phyloP scores from a whole-genome alignment of 2,888 invertebrate species.

The Podabrus alpinus region DNA sequence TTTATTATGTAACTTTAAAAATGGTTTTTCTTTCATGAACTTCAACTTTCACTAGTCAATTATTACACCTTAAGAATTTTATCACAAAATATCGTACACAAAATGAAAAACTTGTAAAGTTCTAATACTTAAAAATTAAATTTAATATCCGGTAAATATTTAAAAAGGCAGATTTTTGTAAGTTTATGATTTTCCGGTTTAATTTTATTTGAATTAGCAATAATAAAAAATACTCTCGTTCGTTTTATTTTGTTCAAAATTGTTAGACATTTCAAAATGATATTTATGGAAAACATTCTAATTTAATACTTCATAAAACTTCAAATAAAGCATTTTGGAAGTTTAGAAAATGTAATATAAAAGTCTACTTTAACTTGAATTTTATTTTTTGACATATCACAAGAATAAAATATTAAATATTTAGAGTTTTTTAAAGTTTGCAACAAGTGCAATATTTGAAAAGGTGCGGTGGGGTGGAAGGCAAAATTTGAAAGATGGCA shows the following conservation, averaged over 20 bases:
- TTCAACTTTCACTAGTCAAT: no score
- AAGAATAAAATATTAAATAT: not conserved
- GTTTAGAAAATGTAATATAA: not conserved
- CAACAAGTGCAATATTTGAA: not conserved
- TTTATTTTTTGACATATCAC: not conserved
- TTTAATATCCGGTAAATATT: no score
- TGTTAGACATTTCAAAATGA: not conserved
- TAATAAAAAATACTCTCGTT: not conserved
- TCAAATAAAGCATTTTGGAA: not conserved
- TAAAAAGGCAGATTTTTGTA: no score
- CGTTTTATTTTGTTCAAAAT: not conserved
- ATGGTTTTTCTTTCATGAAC: no score
- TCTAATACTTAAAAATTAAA: no score
- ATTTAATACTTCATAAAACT: not conserved
- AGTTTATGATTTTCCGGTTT: no score
- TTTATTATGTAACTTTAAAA: no score
- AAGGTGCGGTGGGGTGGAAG: no score
- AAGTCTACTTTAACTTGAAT: not conserved
- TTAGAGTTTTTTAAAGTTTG: not conserved
- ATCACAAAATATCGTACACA: no score
- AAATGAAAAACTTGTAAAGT: no score
- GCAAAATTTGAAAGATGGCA: no score
- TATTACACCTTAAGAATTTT: no score
- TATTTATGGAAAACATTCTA: not conserved
- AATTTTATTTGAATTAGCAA: not conserved